Conservation (phyloP, 1,140 invertebrate species). For the Bactericera cockerelli region DNA sequence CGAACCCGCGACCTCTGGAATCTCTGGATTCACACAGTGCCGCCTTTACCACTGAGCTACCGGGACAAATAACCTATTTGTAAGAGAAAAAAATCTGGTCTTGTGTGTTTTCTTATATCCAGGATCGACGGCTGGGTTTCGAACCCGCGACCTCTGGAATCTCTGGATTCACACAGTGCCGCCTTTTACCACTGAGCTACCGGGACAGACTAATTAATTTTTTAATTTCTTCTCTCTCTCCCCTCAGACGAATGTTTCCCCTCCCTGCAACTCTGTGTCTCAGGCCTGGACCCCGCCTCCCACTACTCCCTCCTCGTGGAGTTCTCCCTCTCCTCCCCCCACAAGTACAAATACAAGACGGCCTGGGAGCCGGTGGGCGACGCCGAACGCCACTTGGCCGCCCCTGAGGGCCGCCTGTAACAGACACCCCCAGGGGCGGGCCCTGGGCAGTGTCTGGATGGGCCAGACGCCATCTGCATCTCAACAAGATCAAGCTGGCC, state of each 20-base stretch:
- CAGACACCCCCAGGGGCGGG: constrained; percentile 75
- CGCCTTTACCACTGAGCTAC: too few relatives aligned
- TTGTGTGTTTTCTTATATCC: too few relatives aligned
- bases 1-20: too few relatives aligned
- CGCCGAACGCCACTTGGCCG: constrained; percentile 63
- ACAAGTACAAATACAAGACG: constrained; percentile 45
- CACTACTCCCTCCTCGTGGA: constrained; percentile 70
- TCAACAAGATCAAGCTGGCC: constrained; percentile 76
- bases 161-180: too few relatives aligned
- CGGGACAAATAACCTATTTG: too few relatives aligned
- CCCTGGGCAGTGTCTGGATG: constrained; percentile 73
- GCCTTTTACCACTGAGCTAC: too few relatives aligned
- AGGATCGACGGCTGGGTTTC: too few relatives aligned
- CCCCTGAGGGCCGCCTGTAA: constrained; percentile 46
- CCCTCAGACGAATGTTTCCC: constrained; percentile 78
- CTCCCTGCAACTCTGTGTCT: constrained; percentile 46
- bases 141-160: too few relatives aligned
- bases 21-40: too few relatives aligned
- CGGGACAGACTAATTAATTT: too few relatives aligned
- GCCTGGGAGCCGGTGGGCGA: constrained; percentile 64
- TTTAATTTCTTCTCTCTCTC: constrained; percentile 16
- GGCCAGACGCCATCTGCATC: constrained; percentile 61
- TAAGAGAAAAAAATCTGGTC: too few relatives aligned
- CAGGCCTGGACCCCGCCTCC: constrained; percentile 54
- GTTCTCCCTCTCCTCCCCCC: constrained; percentile 46